Conservation (phyloP, 2,113 vertebrate genomes). For the Pseudopipra pipra region DNA sequence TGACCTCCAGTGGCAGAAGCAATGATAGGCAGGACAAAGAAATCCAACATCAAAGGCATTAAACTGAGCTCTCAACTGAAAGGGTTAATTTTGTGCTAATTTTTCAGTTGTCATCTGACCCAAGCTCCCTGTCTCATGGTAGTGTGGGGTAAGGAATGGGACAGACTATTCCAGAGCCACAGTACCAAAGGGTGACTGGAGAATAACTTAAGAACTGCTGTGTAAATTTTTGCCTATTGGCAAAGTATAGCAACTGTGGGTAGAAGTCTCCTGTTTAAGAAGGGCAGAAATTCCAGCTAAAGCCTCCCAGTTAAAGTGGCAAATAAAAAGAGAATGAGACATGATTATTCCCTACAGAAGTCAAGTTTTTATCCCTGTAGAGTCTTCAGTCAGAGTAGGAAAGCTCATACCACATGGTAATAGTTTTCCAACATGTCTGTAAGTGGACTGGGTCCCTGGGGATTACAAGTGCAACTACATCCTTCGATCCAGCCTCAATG, state of each 20-base stretch:
- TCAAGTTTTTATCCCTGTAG: conserved; percentile 1
- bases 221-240: neutral
- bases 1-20: neutral
- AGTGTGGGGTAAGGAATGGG: neutral
- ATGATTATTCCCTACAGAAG: neutral
- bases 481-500: conserved; percentile 1
- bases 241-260: neutral
- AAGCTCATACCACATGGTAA: neutral
- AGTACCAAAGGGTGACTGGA: neutral
- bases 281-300: neutral
- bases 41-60: neutral
- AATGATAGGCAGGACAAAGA: neutral
- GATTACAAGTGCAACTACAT: neutral
- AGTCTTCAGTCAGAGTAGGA: neutral
- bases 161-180: neutral
- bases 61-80: neutral
- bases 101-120: neutral
- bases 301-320: neutral
- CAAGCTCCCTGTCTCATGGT: neutral
- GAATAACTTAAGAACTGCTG: neutral
- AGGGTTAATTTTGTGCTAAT: neutral
- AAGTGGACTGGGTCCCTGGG: neutral
- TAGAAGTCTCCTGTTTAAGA: neutral
- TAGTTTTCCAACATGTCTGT: neutral
- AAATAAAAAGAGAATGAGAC: neutral